Evolutionary conservation across 1,140 invertebrate species (phyloP).

Genomic region (Macrostomum lignano): DNA sequence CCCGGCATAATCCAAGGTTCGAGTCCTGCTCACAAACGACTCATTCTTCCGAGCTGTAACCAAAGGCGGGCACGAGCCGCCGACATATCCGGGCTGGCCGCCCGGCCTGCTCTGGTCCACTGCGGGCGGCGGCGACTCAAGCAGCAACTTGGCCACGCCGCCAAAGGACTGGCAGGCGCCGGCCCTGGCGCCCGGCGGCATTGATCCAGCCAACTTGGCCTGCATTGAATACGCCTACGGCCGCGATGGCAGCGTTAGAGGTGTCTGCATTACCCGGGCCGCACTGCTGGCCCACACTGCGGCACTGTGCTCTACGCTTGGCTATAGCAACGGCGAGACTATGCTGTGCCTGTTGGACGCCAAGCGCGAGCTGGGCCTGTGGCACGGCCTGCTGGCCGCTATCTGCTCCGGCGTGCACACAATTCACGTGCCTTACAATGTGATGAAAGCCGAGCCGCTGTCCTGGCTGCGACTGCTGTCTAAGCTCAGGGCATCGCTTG

Average conservation of each 20-base stretch:
- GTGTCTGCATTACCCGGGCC: conserved; percentile 54
- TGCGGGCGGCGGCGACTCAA: too few species aligned
- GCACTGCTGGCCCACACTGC: conserved; percentile 79
- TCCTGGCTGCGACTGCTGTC: conserved; percentile 99
- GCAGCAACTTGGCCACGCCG: too few species aligned
- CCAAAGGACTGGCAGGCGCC: conserved; percentile 80
- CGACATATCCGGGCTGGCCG: too few species aligned
- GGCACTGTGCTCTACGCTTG: conserved; percentile 69
- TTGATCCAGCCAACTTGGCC: conserved; percentile 71
- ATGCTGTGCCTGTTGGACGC: conserved; percentile 95
- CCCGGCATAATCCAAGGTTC: too few species aligned
- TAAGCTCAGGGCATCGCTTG: conserved; percentile 59
- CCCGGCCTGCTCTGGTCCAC: too few species aligned
- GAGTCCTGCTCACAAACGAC: too few species aligned
- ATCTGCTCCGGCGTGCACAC: conserved; percentile 96
- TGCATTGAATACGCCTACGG: conserved; percentile 48
- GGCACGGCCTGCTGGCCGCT: conserved; percentile 73
- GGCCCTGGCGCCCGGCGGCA: conserved; percentile 59
- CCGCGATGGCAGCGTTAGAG: conserved; percentile 91
- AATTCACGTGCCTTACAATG: conserved; percentile 87
- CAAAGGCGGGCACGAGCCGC: too few species aligned
- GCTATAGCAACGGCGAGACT: conserved; percentile 63
- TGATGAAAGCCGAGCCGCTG: conserved; percentile 91
- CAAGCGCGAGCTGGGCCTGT: conserved; percentile 55
- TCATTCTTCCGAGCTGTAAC: too few species aligned